These are phyloP conservation scores for Diplodus puntazzo DNA, from an alignment of 2,797 vertebrate genomes.

Conservation along the genomic window DNA sequence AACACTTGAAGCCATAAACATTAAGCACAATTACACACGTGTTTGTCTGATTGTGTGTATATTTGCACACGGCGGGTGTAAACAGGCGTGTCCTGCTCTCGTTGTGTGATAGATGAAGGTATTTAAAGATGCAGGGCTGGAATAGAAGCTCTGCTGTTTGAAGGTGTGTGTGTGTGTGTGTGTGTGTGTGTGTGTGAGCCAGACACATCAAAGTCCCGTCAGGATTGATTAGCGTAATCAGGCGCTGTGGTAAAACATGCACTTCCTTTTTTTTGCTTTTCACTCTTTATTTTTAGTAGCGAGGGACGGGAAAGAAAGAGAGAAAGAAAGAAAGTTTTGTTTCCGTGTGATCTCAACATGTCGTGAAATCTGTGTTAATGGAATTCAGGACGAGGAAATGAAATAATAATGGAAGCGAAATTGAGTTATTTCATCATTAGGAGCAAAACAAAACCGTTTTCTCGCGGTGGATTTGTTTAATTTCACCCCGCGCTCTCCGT, in stretches of 20 bases:
- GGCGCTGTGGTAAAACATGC: slow-evolving; percentile 12
- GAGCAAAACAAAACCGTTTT: slow-evolving; percentile 1
- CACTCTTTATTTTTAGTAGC: slow-evolving; percentile 1
- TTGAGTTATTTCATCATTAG: slow-evolving; percentile 20
- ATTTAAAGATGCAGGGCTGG: slow-evolving; percentile 30
- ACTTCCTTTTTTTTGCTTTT: slow-evolving; percentile 8
- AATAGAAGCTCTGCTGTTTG: slow-evolving; percentile 28
- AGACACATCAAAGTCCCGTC: slow-evolving; percentile 46
- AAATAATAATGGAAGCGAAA: slow-evolving; percentile 6
- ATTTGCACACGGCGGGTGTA: slow-evolving; percentile 7
- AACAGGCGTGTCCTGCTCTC: slow-evolving; percentile 6
- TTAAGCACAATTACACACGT: slow-evolving; percentile 3
- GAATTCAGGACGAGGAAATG: slow-evolving; percentile 13
- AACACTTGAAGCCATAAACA: slow-evolving; percentile 5
- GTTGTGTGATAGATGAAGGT: slow-evolving; percentile 59
- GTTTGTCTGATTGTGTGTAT: slow-evolving; percentile 29
- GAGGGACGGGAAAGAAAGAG: background rate
- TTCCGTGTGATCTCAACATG: background rate
- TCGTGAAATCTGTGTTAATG: slow-evolving; percentile 10
- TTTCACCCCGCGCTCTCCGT: background rate
- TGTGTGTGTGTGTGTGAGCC: slow-evolving; percentile 29
- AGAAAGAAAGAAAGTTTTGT: background rate
- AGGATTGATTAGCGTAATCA: slow-evolving; percentile 42
- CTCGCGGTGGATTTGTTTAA: background rate
- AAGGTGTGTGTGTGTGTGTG: slow-evolving; percentile 27